These are phyloP conservation scores for Uropetala carovei DNA, from an alignment of 2,888 invertebrate genomes.

Conservation along the genomic window DNA sequence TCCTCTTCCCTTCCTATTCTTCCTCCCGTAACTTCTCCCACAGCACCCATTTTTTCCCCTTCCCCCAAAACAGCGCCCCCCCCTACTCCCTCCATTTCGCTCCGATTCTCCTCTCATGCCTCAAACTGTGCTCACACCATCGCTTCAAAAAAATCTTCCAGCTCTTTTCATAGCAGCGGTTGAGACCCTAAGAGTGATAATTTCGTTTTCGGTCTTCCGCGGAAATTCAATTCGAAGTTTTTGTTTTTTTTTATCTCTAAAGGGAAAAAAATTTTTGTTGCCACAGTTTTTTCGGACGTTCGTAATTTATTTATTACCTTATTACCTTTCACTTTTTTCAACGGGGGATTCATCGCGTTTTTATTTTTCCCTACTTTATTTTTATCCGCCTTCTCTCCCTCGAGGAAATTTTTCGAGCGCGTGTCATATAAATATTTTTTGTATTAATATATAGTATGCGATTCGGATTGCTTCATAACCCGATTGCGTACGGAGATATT, in stretches of 20 bases:
- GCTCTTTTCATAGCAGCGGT: constrained; percentile 1
- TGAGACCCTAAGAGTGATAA: constrained; percentile 51
- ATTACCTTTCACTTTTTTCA: constrained; percentile 24
- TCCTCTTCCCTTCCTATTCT: neutral
- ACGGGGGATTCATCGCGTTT: neutral
- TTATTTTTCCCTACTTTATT: neutral
- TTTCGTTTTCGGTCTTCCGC: constrained; percentile 50
- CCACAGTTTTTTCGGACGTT: neutral
- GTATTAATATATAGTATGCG: too few relatives aligned
- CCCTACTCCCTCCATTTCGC: neutral
- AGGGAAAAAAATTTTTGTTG: neutral
- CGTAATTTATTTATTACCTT: constrained; percentile 51
- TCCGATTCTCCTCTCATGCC: neutral
- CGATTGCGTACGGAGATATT: neutral
- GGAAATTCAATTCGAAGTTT: constrained; percentile 53
- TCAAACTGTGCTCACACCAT: too few relatives aligned
- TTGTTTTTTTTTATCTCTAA: neutral
- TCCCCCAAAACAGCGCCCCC: too few relatives aligned
- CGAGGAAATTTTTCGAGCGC: neutral
- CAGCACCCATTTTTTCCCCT: neutral
- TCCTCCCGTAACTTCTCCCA: neutral
- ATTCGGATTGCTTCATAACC: too few relatives aligned
- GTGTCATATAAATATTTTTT: too few relatives aligned
- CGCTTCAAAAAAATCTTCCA: constrained; percentile 6
- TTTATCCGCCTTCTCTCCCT: neutral